Base-by-base conservation (phyloP, 2,797 vertebrate genomes). In the Perodicticus potto region DNA sequence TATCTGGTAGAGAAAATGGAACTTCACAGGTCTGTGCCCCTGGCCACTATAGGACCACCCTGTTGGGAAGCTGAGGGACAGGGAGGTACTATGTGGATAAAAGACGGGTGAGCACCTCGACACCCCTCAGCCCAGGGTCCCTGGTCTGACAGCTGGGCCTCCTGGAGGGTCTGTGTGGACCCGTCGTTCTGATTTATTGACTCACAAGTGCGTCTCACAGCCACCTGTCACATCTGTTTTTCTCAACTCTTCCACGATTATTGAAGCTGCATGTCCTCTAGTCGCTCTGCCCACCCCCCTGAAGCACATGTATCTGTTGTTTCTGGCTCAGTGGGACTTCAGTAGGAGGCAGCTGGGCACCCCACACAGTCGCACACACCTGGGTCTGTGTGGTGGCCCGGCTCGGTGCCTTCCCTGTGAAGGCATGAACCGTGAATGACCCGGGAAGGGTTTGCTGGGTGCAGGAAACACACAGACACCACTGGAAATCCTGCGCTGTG, bases 1-100 rank as follows among this genome's bases (percentile, higher is more conserved):
- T 32, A 7, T 13, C 25, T 5, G 53, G 34, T 23, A 37, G 19
- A 29, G 34, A 37, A 16, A 0, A 20, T 0, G 12, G 9, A 11
- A 34, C 7, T 8, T 37, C 40, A 20, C 22, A 27, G 6, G 34
- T 29, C 23, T 37, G n/a, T 23, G 17, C 3, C 45, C 0, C 27
- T 27, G 53, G 37, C 37, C 1, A 0, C 37, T 11, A 13, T 43
- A 0, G 69, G 49, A 16, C 34, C 67, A 1, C 5, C 25, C 1
- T 3, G 27, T 16, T 17, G 34, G 67, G 49, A 72, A 13, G 2
- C 17, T 57, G 5, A 2, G 3, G 23, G 59, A 37, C 43, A 3
- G 17, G n/a, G 67, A 10, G 27, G 40, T 0, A 5, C 27, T 16
- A 9, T 25, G 23, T 34, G 14, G n/a, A 14, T 32, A 49, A 20